A percentile compares a stretch with the other conserved stretches of the same genome.
Conservation (phyloP, 53 echinoderm and acorn worm genomes). For the Temnopleurus reevesii region DNA sequence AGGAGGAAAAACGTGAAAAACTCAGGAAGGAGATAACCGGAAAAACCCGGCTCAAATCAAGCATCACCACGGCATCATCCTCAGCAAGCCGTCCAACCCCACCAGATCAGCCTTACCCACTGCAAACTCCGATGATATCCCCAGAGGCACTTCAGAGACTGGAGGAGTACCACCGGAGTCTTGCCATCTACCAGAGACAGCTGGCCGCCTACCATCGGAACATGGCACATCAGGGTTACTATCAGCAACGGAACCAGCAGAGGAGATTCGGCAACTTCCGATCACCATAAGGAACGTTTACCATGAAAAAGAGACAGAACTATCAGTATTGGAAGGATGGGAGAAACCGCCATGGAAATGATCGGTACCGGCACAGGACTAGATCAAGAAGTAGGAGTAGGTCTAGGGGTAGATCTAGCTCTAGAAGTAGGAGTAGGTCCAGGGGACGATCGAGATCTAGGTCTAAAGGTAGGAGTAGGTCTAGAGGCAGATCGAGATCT, state of each 20-base stretch:
- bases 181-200: slow-evolving; percentile 53
- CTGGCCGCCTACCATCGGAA: slow-evolving; percentile 45
- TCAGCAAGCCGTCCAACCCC: background rate
- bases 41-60: slow-evolving; percentile 70
- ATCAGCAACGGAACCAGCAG: slow-evolving; percentile 23
- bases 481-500: background rate
- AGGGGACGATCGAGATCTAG: background rate
- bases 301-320: background rate
- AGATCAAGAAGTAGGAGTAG: slow-evolving; percentile 49
- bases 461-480: background rate
- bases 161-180: slow-evolving; percentile 49
- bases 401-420: background rate
- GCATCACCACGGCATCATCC: slow-evolving; percentile 57
- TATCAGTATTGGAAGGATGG: background rate
- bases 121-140: slow-evolving; percentile 27
- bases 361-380: background rate
- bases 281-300: slow-evolving; percentile 38
- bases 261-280: background rate
- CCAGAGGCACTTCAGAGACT: slow-evolving; percentile 47
- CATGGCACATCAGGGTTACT: slow-evolving; percentile 28
- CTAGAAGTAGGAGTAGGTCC: background rate
- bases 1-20: slow-evolving; percentile 74
- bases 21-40: slow-evolving; percentile 71
- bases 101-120: background rate
- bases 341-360: background rate